Conservation (phyloP, 2,888 invertebrate species). For the Rhagonycha fulva region DNA sequence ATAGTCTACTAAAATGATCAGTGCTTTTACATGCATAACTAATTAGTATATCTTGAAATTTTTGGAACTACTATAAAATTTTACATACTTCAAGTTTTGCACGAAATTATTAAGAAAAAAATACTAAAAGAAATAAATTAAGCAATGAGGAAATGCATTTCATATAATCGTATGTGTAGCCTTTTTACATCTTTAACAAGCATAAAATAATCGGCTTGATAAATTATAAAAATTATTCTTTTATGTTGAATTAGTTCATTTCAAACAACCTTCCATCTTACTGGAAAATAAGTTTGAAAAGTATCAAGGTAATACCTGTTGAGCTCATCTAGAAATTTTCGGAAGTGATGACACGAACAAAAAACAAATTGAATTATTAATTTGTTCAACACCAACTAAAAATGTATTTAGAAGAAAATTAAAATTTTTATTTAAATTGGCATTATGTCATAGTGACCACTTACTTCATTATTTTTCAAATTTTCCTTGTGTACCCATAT, state of each 20-base stretch:
- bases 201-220: constrained; percentile 7
- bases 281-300: constrained; percentile 27
- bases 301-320: constrained; percentile 21
- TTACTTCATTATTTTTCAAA: too few relatives aligned
- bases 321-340: constrained; percentile 17
- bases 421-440: too few relatives aligned
- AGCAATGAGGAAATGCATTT: not conserved
- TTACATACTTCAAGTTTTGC: not conserved
- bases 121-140: not conserved
- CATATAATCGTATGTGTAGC: not conserved
- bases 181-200: constrained; percentile 4
- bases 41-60: constrained; percentile 25
- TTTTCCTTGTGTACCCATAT: too few relatives aligned
- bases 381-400: not conserved
- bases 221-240: constrained; percentile 11
- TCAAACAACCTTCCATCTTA: constrained; percentile 17
- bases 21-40: constrained; percentile 35
- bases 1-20: constrained; percentile 34
- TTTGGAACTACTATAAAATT: not conserved
- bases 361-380: constrained; percentile 21
- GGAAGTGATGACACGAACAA: not conserved
- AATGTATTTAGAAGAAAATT: too few relatives aligned
- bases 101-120: not conserved
- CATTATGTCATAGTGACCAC: too few relatives aligned
- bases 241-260: constrained; percentile 11